Evolutionary conservation across 1,140 invertebrate species (phyloP).

Genomic region (Caenorhabditis remanei): DNA sequence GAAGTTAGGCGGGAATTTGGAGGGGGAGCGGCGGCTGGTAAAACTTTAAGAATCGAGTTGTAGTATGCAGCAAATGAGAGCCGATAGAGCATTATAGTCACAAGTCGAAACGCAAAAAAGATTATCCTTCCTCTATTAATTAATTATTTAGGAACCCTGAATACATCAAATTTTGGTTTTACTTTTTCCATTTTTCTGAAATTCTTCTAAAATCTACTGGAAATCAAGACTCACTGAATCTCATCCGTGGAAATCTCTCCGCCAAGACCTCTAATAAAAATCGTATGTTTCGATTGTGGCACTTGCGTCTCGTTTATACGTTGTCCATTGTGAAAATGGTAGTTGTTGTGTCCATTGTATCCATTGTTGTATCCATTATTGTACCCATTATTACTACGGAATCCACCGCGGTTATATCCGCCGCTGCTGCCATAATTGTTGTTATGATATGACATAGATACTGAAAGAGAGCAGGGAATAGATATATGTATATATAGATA

Average conservation of each 20-base stretch:
- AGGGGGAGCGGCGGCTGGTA: no score
- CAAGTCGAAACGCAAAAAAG: no score
- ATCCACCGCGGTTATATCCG: constrained; percentile 11
- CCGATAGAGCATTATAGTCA: no score
- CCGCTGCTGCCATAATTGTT: not conserved
- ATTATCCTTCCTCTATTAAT: no score
- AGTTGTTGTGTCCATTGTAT: constrained; percentile 9
- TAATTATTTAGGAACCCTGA: no score
- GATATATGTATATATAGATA: not conserved
- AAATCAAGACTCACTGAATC: constrained; percentile 56
- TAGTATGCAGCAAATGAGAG: no score
- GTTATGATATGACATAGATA: not conserved
- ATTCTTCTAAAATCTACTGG: not conserved
- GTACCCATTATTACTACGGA: constrained; percentile 12
- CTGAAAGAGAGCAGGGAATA: not conserved
- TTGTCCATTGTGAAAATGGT: not conserved
- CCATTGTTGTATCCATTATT: constrained; percentile 14
- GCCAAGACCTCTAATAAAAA: constrained; percentile 62
- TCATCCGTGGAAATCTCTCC: constrained; percentile 55
- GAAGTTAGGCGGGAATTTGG: no score
- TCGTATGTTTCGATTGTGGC: constrained; percentile 62
- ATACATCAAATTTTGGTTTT: not conserved
- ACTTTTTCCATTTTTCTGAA: not conserved
- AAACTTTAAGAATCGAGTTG: no score
- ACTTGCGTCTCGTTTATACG: constrained; percentile 60